phyloP scores from a whole-genome alignment of 35 echinoderm and acorn worm species.

The Heliocidaris tuberculata region DNA sequence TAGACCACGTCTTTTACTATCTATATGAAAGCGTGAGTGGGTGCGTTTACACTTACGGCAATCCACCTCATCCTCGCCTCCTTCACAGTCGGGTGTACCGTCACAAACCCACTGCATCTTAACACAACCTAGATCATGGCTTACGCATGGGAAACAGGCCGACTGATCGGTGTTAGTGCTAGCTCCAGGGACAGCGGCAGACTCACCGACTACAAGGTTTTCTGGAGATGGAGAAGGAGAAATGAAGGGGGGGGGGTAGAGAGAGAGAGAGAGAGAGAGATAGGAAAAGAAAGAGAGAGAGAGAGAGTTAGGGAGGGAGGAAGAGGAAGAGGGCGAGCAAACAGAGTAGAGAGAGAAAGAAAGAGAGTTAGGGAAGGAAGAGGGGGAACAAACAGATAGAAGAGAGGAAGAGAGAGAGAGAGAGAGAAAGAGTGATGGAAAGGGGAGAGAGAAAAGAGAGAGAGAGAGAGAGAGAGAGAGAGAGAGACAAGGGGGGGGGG shows the following conservation, averaged over 20 bases:
- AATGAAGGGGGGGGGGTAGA: not conserved
- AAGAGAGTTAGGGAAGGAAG: not conserved
- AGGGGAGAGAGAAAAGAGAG: too few relatives aligned
- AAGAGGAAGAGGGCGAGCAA: not conserved
- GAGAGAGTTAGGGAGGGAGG: not conserved
- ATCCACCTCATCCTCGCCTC: not conserved
- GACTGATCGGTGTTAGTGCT: not conserved
- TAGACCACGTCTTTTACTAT: too few relatives aligned
- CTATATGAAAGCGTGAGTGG: too few relatives aligned
- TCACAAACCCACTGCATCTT: not conserved
- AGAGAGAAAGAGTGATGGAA: too few relatives aligned
- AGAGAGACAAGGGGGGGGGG: too few relatives aligned
- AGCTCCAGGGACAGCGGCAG: not conserved
- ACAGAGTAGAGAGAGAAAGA: not conserved
- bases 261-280: not conserved
- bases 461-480: too few relatives aligned
- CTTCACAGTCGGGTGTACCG: conserved; percentile 20
- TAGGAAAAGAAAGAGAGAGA: not conserved
- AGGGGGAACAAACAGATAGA: not conserved
- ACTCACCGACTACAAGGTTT: not conserved
- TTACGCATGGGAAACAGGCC: conserved; percentile 16
- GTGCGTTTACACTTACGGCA: conserved; percentile 24
- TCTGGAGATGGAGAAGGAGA: not conserved
- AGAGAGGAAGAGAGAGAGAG: not conserved
- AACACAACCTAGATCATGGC: not conserved